Evolutionary conservation across 2,888 invertebrate species (phyloP).

Genomic region (Candidula unifasciata): DNA sequence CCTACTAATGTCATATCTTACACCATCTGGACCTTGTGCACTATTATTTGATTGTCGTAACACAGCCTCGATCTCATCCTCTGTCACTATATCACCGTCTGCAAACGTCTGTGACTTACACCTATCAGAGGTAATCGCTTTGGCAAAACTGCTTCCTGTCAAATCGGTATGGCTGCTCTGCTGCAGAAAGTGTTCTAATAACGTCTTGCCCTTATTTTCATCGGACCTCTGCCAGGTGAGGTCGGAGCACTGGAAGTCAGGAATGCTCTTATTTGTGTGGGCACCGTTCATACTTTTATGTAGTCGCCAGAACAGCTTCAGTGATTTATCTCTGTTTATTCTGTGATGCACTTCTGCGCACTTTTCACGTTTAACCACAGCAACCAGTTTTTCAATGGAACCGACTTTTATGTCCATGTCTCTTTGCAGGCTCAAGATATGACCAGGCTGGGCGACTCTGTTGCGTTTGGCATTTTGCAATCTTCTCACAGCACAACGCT

Average conservation of each 20-base stretch:
- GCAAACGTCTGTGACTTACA: neutral
- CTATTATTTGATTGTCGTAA: neutral
- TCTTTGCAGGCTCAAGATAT: too few relatives aligned
- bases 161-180: neutral
- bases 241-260: neutral
- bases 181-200: neutral
- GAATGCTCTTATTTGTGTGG: neutral
- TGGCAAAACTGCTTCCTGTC: neutral
- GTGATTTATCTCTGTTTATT: too few relatives aligned
- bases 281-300: neutral
- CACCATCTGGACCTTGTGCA: neutral
- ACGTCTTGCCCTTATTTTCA: neutral
- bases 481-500: too few relatives aligned
- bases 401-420: too few relatives aligned
- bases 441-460: too few relatives aligned
- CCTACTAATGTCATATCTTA: neutral
- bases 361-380: too few relatives aligned
- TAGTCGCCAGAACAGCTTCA: neutral
- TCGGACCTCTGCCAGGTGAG: neutral
- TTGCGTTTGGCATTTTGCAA: too few relatives aligned
- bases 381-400: too few relatives aligned
- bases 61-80: neutral
- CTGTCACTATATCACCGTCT: neutral
- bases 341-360: too few relatives aligned
- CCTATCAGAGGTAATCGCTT: neutral